Conservation (phyloP, 2,113 vertebrate genomes). For the Lutjanus erythropterus region DNA sequence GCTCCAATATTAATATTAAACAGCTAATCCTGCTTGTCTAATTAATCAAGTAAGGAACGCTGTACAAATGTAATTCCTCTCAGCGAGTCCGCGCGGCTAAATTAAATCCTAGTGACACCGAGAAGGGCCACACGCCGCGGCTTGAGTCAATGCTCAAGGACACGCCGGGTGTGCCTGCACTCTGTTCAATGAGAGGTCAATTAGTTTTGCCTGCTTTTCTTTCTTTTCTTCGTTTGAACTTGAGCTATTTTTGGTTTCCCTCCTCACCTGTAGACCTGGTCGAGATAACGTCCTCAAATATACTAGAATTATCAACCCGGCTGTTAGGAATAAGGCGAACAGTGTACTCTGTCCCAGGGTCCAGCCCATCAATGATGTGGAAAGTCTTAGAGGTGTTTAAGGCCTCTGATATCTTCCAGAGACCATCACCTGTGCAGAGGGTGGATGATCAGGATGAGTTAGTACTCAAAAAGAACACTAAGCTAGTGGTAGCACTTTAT, state of each 20-base stretch:
- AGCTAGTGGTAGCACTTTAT: no score
- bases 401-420: conserved; percentile 89
- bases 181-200: conserved; percentile 12
- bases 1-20: conserved; percentile 83
- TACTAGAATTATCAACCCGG: conserved; percentile 90
- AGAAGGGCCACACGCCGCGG: conserved; percentile 36
- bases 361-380: conserved; percentile 89
- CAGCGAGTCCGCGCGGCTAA: conserved; percentile 44
- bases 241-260: conserved; percentile 1
- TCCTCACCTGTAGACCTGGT: conserved; percentile 85
- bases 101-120: conserved; percentile 64
- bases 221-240: background rate
- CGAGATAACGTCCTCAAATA: conserved; percentile 95
- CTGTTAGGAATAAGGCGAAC: conserved; percentile 88
- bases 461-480: conserved; percentile 39
- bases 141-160: conserved; percentile 66
- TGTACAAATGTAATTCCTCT: conserved; percentile 80
- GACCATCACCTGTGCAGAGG: conserved; percentile 88
- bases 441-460: conserved; percentile 83
- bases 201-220: conserved; percentile 26
- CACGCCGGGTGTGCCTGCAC: background rate
- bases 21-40: conserved; percentile 83
- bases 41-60: conserved; percentile 80
- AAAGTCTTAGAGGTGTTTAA: conserved; percentile 89
- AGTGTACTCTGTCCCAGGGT: conserved; percentile 90